Evolutionary conservation across 1,140 invertebrate species (phyloP).

Genomic region (Drosophila micromelanica): DNA sequence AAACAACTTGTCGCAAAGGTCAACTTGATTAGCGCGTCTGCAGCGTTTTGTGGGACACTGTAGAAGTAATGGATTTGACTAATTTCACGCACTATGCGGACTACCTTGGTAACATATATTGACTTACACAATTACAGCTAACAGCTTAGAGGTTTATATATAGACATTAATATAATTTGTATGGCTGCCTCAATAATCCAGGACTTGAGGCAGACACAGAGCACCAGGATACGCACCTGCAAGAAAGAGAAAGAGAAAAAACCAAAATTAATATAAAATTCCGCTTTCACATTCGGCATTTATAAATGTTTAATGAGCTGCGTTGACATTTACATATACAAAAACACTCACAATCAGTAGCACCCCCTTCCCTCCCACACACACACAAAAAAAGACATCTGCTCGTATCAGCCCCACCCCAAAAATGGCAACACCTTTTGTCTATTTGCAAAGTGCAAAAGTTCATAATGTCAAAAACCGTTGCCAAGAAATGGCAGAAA

Average conservation of each 20-base stretch:
- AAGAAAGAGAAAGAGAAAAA: conserved; percentile 32
- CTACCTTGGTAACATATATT: conserved; percentile 15
- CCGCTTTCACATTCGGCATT: conserved; percentile 49
- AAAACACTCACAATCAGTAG: conserved; percentile 9
- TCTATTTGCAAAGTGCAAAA: conserved; percentile 71
- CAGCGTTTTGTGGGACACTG: conserved; percentile 7
- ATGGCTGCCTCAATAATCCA: conserved; percentile 82
- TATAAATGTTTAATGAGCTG: conserved; percentile 33
- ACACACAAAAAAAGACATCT: neutral
- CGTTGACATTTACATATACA: conserved; percentile 60
- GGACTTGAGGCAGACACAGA: conserved; percentile 79
- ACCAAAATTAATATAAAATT: conserved; percentile 13
- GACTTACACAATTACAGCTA: conserved; percentile 30
- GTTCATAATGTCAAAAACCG: conserved; percentile 65
- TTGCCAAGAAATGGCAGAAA: conserved; percentile 53
- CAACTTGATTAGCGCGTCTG: conserved; percentile 70
- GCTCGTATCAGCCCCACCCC: conserved; percentile 15
- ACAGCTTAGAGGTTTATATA: conserved; percentile 40
- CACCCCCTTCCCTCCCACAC: neutral
- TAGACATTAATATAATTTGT: conserved; percentile 6
- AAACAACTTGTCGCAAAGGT: conserved; percentile 64
- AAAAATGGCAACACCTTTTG: conserved; percentile 53
- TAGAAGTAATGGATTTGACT: conserved; percentile 4
- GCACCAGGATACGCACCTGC: conserved; percentile 68
- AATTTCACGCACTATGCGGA: conserved; percentile 12